phyloP scores from a whole-genome alignment of 2,888 invertebrate species.

The Polymixis flavicincta region DNA sequence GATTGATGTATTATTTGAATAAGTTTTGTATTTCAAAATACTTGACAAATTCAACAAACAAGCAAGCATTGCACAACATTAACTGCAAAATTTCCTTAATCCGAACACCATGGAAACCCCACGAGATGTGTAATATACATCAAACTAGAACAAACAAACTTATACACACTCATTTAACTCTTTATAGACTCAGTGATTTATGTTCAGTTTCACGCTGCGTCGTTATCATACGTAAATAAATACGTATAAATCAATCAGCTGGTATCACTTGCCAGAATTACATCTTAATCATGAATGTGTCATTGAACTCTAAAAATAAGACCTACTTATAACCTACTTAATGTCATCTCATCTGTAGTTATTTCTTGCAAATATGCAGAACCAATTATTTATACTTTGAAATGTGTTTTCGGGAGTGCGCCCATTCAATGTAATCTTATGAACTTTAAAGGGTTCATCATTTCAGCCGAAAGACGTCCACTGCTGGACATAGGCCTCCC shows the following conservation, averaged over 20 bases:
- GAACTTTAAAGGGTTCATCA: too few species aligned
- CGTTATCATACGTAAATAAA: conserved; percentile 46
- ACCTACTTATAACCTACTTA: conserved; percentile 25
- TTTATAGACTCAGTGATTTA: conserved; percentile 65
- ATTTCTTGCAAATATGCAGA: background rate
- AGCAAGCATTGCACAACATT: too few species aligned
- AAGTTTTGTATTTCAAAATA: background rate
- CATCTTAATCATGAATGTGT: conserved; percentile 20
- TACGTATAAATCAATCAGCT: conserved; percentile 57
- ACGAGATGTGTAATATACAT: conserved; percentile 8
- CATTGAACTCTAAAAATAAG: conserved; percentile 50
- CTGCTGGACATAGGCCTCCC: too few species aligned
- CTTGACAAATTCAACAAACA: background rate
- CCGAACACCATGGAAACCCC: background rate
- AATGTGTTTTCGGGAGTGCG: too few species aligned
- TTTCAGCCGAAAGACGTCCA: too few species aligned
- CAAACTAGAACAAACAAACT: conserved; percentile 32
- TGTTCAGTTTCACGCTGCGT: conserved; percentile 7
- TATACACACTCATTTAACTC: conserved; percentile 38
- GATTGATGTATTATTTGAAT: too few species aligned
- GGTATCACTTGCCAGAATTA: conserved; percentile 47
- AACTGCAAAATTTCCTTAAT: background rate
- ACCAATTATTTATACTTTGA: too few species aligned
- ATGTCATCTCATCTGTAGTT: conserved; percentile 26
- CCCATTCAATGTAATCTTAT: too few species aligned